Conservation (phyloP, 1,140 invertebrate species). For the Leptinotarsa undecemlineata region DNA sequence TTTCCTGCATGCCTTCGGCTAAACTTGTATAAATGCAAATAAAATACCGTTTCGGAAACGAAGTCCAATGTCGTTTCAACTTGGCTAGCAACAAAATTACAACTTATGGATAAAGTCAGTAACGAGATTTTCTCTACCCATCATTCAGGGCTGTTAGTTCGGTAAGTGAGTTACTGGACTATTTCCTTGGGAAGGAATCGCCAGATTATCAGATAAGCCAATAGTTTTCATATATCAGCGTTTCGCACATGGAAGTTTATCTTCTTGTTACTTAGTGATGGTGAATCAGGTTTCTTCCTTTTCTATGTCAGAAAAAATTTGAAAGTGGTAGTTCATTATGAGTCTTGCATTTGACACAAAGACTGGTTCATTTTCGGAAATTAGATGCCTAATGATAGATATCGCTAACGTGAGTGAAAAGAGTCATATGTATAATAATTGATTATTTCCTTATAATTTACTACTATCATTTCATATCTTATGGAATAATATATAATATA, state of each 20-base stretch:
- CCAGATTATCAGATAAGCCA: constrained; percentile 36
- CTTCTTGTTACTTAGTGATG: constrained; percentile 25
- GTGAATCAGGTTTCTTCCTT: too few relatives aligned
- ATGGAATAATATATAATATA: too few relatives aligned
- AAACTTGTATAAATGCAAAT: constrained; percentile 4
- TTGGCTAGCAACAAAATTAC: not conserved
- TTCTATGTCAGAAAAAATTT: too few relatives aligned
- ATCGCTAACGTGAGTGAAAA: too few relatives aligned
- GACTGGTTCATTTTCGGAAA: too few relatives aligned
- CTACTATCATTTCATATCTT: too few relatives aligned
- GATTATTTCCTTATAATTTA: too few relatives aligned
- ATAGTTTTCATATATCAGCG: constrained; percentile 36
- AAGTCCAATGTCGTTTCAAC: not conserved
- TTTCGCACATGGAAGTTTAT: constrained; percentile 23
- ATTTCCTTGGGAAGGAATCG: constrained; percentile 33
- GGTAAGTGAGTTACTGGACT: constrained; percentile 37
- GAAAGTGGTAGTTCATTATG: too few relatives aligned
- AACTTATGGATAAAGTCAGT: constrained; percentile 16
- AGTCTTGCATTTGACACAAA: too few relatives aligned
- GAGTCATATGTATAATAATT: too few relatives aligned
- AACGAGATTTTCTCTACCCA: constrained; percentile 35
- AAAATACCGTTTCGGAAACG: constrained; percentile 4
- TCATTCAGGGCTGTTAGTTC: constrained; percentile 27
- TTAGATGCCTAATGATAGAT: too few relatives aligned
- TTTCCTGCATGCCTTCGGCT: not conserved